phyloP scores from a whole-genome alignment of 1,140 invertebrate species.

The Pogonomyrmex californicus region DNA sequence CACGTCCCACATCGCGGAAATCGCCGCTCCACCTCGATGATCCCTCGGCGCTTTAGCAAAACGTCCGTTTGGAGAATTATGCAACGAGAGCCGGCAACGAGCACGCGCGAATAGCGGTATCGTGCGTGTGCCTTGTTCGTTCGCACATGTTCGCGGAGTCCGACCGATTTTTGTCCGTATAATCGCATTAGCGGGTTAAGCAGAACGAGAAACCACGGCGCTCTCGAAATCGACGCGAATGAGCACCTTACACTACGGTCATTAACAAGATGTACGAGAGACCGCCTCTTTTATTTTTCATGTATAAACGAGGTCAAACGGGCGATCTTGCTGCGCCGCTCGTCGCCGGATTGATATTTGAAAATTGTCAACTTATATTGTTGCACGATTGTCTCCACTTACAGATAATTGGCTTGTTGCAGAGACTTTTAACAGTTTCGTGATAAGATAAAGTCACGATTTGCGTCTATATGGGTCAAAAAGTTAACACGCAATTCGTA shows the following conservation, averaged over 20 bases:
- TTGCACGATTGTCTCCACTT: background rate
- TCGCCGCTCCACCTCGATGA: background rate
- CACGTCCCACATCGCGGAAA: background rate
- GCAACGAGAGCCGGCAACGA: background rate
- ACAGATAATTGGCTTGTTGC: slow-evolving; percentile 25
- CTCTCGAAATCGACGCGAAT: slow-evolving; percentile 11
- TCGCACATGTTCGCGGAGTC: background rate
- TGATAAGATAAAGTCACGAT: slow-evolving; percentile 59
- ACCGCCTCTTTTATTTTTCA: background rate
- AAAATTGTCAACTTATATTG: slow-evolving; percentile 4
- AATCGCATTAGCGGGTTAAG: background rate
- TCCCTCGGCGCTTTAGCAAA: background rate
- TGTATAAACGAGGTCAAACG: no score
- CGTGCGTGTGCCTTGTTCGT: slow-evolving; percentile 39
- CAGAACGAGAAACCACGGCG: background rate
- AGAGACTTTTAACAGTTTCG: slow-evolving; percentile 14
- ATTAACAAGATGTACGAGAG: background rate
- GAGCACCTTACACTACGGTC: background rate
- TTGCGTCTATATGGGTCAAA: slow-evolving; percentile 47
- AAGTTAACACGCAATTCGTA: slow-evolving; percentile 31
- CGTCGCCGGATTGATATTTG: background rate
- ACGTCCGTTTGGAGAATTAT: slow-evolving; percentile 29
- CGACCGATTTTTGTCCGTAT: background rate
- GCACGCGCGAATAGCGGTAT: slow-evolving; percentile 35
- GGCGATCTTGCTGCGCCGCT: background rate